Evolutionary conservation across 2,113 vertebrate species (phyloP).

Genomic region (Mustelus asterias): DNA sequence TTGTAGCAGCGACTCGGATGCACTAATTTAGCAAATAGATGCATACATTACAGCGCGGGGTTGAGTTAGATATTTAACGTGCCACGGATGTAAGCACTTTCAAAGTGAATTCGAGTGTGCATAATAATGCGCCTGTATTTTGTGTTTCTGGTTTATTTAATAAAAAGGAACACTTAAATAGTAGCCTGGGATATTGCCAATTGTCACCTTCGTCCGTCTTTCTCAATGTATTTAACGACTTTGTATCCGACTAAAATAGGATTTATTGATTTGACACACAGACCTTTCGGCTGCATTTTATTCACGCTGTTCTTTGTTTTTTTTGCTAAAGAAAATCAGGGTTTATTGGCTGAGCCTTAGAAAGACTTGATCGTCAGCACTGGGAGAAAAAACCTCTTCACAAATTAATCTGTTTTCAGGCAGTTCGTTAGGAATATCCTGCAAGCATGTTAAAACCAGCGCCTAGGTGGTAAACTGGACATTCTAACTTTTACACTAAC

Average conservation of each 20-base stretch:
- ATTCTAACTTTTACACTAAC: neutral
- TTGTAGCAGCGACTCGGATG: neutral
- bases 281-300: conserved; percentile 24
- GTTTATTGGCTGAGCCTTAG: neutral
- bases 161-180: neutral
- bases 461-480: neutral
- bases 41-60: neutral
- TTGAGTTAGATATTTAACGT: neutral
- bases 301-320: conserved; percentile 22
- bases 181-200: neutral
- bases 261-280: conserved; percentile 22
- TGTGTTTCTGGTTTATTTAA: neutral
- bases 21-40: neutral
- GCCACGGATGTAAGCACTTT: neutral
- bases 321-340: neutral
- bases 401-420: neutral
- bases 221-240: conserved; percentile 7
- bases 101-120: neutral
- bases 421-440: neutral
- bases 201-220: neutral
- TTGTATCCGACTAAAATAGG: conserved; percentile 23
- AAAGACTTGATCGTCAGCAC: neutral
- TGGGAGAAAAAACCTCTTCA: neutral
- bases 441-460: neutral
- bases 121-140: neutral